Evolutionary conservation across 2,888 invertebrate species (phyloP).

Genomic region (Imbricaverruca yamaguchii): DNA sequence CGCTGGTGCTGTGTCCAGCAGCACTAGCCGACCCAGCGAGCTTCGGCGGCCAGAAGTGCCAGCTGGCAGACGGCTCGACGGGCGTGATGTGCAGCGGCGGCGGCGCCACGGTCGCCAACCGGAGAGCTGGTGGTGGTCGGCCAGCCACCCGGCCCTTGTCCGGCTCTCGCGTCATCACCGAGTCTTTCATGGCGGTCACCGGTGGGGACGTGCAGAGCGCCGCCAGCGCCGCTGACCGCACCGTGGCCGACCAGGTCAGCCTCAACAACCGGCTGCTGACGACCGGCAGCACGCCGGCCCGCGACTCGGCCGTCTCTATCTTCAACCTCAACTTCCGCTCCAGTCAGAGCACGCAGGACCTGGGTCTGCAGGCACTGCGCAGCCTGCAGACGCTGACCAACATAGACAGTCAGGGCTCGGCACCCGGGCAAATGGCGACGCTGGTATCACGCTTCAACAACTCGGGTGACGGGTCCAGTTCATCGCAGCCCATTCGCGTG

Average conservation of each 20-base stretch:
- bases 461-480: neutral
- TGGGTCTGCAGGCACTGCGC: neutral
- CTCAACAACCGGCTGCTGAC: neutral
- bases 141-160: neutral
- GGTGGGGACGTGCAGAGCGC: neutral
- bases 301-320: neutral
- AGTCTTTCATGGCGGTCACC: neutral
- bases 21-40: neutral
- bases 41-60: neutral
- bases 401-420: neutral
- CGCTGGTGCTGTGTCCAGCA: constrained; percentile 1
- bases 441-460: neutral
- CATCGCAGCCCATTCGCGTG: neutral
- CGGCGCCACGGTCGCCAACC: neutral
- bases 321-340: constrained; percentile 14
- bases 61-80: neutral
- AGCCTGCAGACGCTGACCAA: neutral
- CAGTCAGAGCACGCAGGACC: neutral
- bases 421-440: neutral
- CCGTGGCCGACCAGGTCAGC: neutral
- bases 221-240: neutral
- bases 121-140: neutral
- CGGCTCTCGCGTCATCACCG: neutral
- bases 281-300: neutral
- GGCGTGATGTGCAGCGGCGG: neutral